Conservation (phyloP, 2,888 invertebrate genomes). For the Erebia aethiops region DNA sequence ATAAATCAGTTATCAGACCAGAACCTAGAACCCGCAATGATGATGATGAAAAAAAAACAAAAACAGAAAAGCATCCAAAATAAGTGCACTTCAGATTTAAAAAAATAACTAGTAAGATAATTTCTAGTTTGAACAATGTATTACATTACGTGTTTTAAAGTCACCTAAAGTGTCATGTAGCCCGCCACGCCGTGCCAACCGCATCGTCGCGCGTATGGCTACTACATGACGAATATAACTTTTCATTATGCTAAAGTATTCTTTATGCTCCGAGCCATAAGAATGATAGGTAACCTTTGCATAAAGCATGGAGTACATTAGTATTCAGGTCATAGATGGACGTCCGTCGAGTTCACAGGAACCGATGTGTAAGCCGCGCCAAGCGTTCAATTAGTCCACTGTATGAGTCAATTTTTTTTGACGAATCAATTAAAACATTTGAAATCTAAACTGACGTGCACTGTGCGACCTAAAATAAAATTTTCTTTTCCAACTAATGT, state of each 20-base stretch:
- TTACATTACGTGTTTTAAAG: no score
- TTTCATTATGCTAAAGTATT: slow-evolving; percentile 18
- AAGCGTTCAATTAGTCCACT: slow-evolving; percentile 57
- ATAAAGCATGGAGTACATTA: slow-evolving; percentile 45
- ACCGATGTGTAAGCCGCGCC: slow-evolving; percentile 48
- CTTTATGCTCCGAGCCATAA: slow-evolving; percentile 17
- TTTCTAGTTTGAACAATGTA: no score
- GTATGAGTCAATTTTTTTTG: slow-evolving; percentile 40
- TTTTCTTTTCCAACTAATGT: not conserved
- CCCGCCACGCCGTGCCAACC: slow-evolving; percentile 11
- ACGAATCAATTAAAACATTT: slow-evolving; percentile 27
- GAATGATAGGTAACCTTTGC: slow-evolving; percentile 7
- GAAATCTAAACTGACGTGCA: not conserved
- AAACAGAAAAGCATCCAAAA: no score
- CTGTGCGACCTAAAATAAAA: slow-evolving; percentile 6
- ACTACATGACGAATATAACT: slow-evolving; percentile 15
- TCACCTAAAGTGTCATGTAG: no score
- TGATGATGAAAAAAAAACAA: no score
- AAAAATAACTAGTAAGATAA: no score
- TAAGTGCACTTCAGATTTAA: no score
- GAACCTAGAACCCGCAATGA: no score
- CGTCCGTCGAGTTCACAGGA: slow-evolving; percentile 54
- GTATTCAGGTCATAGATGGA: slow-evolving; percentile 58
- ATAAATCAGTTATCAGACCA: no score
- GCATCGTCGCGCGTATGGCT: slow-evolving; percentile 32